A percentile compares a stretch with the other conserved stretches of the same genome.
phyloP scores from a whole-genome alignment of 2,113 vertebrate species.

The Mola mola region DNA sequence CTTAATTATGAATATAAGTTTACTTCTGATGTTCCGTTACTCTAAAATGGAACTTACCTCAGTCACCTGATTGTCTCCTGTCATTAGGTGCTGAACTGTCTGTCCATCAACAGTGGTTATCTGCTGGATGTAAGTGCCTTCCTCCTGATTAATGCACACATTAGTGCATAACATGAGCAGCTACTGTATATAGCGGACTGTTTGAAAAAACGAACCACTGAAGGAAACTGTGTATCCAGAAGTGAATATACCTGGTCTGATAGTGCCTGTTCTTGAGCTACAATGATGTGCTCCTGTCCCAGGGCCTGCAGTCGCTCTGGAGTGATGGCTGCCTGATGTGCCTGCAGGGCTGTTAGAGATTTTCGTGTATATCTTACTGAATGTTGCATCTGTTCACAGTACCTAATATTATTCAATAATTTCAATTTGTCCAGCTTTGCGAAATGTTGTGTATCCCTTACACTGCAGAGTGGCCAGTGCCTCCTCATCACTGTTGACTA shows the following conservation, averaged over 20 bases:
- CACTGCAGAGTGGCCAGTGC: constrained; percentile 89
- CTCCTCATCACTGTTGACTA: constrained; percentile 91
- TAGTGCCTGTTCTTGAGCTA: constrained; percentile 89
- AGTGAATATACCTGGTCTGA: constrained; percentile 83
- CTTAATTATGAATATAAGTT: not conserved
- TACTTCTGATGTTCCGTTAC: not conserved
- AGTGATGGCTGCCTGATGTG: constrained; percentile 84
- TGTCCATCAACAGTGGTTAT: constrained; percentile 95
- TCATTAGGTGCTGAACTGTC: constrained; percentile 94
- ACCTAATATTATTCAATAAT: not conserved
- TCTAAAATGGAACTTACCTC: constrained; percentile 33
- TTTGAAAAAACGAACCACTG: not conserved
- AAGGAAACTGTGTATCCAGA: not conserved
- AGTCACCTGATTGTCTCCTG: constrained; percentile 92
- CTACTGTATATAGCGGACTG: not conserved
- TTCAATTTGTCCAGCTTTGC: too few relatives aligned
- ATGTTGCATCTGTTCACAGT: not conserved
- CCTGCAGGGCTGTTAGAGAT: constrained; percentile 84
- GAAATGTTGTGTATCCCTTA: constrained; percentile 39
- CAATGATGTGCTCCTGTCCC: constrained; percentile 92
- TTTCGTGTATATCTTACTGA: not conserved
- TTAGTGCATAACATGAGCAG: too few relatives aligned
- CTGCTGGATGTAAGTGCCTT: constrained; percentile 94
- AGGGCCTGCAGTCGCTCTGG: constrained; percentile 87
- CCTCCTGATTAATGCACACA: constrained; percentile 82